Base-by-base conservation (phyloP, 1,140 invertebrate species). In the Lycorma delicatula region DNA sequence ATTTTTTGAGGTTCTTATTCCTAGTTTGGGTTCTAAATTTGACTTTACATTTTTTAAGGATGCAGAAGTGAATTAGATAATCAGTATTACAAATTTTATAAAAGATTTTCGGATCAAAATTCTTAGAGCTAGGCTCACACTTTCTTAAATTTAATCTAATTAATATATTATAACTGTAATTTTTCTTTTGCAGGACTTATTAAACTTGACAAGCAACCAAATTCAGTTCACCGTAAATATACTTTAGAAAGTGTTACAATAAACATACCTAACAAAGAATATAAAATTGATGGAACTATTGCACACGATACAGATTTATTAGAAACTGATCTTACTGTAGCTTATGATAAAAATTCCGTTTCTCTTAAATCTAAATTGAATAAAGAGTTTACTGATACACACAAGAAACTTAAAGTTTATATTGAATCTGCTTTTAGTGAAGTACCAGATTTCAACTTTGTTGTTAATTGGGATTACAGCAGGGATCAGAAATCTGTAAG, bases 401-500 rank as follows among this genome's bases (percentile, higher is more conserved):
- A 51, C 23, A 51, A 38, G 18, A 61, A 58, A 11, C 56, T 63
- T 12, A 56, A 57, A 12, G 28, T 57, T 2, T 50, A 52, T n/a
- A 58, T 54, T 36, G 50, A 63, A 31, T 60, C 64, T 25, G 47
- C 63, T 73, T 70, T 29, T 52, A 77, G 36, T 77, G 41, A 63
- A 26, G 62, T 84, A 61, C 80, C 80, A 0, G 75, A 76, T 48
- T 70, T 80, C 36, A 82, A 80, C 54, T 80, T 84, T 59, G 76
- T 77, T 20, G 7, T 81, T 2, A 67, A 77, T 2, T 79, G 74
- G 60, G 73, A 77, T 12, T 62, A 38, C 6, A 70, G 73, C 22
- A 64, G 52, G 20, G 55, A 64, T 5, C 44, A 62, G 26, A 58
- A 64, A 3, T 44, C 41, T 34, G 52, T 54, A 54, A 6, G 20